Evolutionary conservation across 2,888 invertebrate species (phyloP), one percentile per base, ranked within the genome.

Genomic region (Nomada lathburiana): DNA sequence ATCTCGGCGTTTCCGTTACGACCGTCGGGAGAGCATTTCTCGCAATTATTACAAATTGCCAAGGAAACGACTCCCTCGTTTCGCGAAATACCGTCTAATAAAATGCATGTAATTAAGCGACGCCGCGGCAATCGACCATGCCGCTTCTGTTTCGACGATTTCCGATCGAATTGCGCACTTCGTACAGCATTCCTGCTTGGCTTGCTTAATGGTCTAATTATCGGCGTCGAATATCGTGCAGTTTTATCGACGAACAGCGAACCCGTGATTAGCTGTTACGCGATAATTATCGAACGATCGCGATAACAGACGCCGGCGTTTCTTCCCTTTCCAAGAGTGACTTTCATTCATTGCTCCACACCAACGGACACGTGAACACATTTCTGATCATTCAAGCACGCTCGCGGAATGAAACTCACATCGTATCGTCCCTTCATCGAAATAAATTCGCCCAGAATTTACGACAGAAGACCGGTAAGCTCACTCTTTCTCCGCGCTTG

Each of bases 1-100:
- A 23, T 47, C 26, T 18, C 50, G 63, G 44, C 0, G 18, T 29
- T 60, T 16, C 18, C 47, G 5, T n/a, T 52, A 5, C 7, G 36
- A 36, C 36, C 36, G 36, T 7, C 50, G 44, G 44, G 57, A 26
- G 53, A 63, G 63, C n/a, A 3, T 20, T 4, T 20, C 57, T 23
- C 50, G 73, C 36, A 74, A 74, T 74, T 57, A 18, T 50, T 36
- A 42, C 47, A 57, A 74, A 67, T 47, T 47, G 67, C 73, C 57
- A 36, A 29, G 59, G 65, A 26, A 26, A 26, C 26, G 11, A 23
- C 13, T 68, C n/a, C 11, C 50, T 42, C 50, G 42, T 20, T 23
- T 23, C n/a, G 50, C 23, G 60, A 36, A 59, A 59, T 53, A 44
- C 23, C 63, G 55, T 47, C 55, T 65, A 26, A 29, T 29, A 29